Percentiles rank a stretch among this genome's conserved stretches.
These are phyloP conservation scores for Archips crataeganus DNA, from an alignment of 2,888 invertebrate species.

Conservation along the genomic window DNA sequence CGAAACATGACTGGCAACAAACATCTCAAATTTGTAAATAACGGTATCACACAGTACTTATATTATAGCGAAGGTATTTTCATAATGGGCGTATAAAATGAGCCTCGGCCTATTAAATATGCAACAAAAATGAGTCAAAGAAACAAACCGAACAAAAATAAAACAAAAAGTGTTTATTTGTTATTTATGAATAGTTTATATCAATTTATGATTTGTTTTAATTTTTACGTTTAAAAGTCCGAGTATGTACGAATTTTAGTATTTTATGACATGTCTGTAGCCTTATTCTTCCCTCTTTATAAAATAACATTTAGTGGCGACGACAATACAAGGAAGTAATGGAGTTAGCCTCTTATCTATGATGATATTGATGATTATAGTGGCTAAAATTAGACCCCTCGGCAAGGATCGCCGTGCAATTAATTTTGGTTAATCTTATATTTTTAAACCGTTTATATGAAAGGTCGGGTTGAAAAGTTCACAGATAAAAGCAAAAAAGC, in stretches of 20 bases:
- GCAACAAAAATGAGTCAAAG: slow-evolving; percentile 4
- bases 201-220: no score
- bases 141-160: background rate
- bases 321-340: no score
- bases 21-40: slow-evolving; percentile 31
- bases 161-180: background rate
- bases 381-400: background rate
- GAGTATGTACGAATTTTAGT: no score
- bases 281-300: no score
- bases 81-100: slow-evolving; percentile 11
- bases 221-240: no score
- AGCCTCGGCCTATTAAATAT: background rate
- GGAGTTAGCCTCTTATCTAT: no score
- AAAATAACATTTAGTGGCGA: no score
- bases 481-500: slow-evolving; percentile 48
- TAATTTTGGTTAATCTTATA: background rate
- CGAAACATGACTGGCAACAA: slow-evolving; percentile 28
- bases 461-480: slow-evolving; percentile 51
- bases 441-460: slow-evolving; percentile 13
- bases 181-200: background rate
- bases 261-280: no score
- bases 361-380: no score
- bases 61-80: slow-evolving; percentile 21
- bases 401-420: background rate
- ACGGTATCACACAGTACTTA: slow-evolving; percentile 22